Base-by-base conservation (phyloP, 2,888 invertebrate genomes). In the Synergus itoensis region DNA sequence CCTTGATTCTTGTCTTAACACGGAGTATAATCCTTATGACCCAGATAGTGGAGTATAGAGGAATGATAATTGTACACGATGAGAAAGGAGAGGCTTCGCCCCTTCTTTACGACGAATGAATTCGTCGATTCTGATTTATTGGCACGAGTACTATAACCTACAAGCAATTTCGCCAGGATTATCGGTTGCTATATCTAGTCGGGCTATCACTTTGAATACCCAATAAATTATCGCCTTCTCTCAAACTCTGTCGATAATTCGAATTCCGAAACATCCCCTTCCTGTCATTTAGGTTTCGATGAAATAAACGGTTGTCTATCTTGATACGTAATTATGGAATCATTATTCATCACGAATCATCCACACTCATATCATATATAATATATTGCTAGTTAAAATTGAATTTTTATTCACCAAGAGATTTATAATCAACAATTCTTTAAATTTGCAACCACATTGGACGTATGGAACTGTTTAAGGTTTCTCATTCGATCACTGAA, bases 141-240 rank as follows among this genome's bases (percentile, higher is more conserved):
- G 53, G 16, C 36, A 53, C 14, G 14, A 21, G n/a, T 53, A 53
- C 28, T 28, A 43, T 41, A 73, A n/a, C 48, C 40, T 36, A 57
- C 69, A 69, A 69, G 69, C 69, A 69, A 69, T 69, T 69, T 69
- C 69, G 48, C 48, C 28, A 8, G 69, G 69, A 69, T 69, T 69
- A 69, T 69, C 48, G 45, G 69, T 48, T 28, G 21, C 69, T 48
- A 69, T 69, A 69, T 69, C 69, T 48, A 45, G 69, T 43, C 18
- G 16, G 48, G 69, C 69, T 48, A 69, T 69, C 69, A 36, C 69
- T 48, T 48, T 45, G 28, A 48, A 69, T 36, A 45, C 48, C 69
- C 48, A 69, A 45, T 69, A 48, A 69, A 69, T 69, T 69, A 48
- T 69, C 45, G 28, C 69, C 57, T 57, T 57, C 69, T 48, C 45